phyloP scores from a whole-genome alignment of 1,140 invertebrate genomes.

The Ctenoplectra terminalis region DNA sequence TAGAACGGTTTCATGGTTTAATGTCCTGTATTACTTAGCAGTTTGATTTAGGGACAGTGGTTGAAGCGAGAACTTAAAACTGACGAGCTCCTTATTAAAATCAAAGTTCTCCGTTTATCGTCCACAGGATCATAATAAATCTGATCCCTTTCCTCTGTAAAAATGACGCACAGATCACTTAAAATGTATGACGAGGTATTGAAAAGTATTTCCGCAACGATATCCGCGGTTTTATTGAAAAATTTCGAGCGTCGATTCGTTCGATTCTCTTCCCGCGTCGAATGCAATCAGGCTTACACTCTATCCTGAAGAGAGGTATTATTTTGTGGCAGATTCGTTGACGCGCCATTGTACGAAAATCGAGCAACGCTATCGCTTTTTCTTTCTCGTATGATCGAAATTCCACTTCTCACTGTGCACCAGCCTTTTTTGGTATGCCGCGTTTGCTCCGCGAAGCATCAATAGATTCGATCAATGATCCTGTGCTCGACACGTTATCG shows the following conservation, averaged over 20 bases:
- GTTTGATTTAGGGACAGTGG: conserved; percentile 19
- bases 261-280: background rate
- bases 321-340: conserved; percentile 43
- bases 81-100: background rate
- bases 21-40: conserved; percentile 46
- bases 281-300: conserved; percentile 43
- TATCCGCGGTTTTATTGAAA: conserved; percentile 13
- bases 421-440: background rate
- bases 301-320: background rate
- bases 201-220: background rate
- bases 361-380: conserved; percentile 24
- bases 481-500: background rate
- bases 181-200: conserved; percentile 7
- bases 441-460: background rate
- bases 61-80: background rate
- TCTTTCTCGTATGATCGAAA: background rate
- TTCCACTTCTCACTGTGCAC: background rate
- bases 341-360: conserved; percentile 25
- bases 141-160: background rate
- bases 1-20: conserved; percentile 31
- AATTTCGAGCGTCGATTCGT: background rate
- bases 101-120: background rate
- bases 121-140: background rate
- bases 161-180: background rate
- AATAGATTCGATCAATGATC: background rate